These are phyloP conservation scores for Lepidonotus clava DNA, from an alignment of 2,888 invertebrate genomes.

Conservation along the genomic window DNA sequence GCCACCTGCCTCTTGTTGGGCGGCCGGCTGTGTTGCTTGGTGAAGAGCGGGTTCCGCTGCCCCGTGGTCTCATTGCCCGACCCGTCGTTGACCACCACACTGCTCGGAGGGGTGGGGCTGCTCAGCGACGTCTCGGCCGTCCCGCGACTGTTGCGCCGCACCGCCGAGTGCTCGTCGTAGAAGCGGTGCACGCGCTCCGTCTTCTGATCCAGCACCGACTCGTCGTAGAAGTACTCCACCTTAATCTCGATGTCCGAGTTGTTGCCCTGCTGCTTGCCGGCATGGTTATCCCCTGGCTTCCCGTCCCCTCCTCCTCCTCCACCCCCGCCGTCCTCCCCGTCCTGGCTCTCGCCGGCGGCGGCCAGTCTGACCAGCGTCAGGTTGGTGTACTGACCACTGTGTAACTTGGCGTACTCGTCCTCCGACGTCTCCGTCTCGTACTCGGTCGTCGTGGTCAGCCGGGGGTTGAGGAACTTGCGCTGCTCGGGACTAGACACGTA, in stretches of 20 bases:
- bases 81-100: not conserved
- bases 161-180: constrained; percentile 54
- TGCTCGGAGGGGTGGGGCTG: constrained; percentile 40
- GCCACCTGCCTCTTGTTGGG: constrained; percentile 35
- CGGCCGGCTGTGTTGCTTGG: constrained; percentile 35
- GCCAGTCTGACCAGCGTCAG: constrained; percentile 40
- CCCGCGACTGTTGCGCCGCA: not conserved
- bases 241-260: constrained; percentile 60
- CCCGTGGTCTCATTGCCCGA: not conserved
- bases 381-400: constrained; percentile 46
- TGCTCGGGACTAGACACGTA: constrained; percentile 1
- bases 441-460: constrained; percentile 46
- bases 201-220: constrained; percentile 75
- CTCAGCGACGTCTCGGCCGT: constrained; percentile 52
- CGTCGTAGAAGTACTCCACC: constrained; percentile 78
- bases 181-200: constrained; percentile 74
- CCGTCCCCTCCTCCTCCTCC: not conserved
- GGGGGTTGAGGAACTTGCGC: constrained; percentile 33
- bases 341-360: not conserved
- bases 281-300: not conserved
- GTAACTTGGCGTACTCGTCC: constrained; percentile 60
- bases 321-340: not conserved
- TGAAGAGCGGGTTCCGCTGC: not conserved
- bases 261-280: constrained; percentile 18
- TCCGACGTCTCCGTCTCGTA: constrained; percentile 67